phyloP scores from a whole-genome alignment of 2,797 vertebrate genomes.

The Phaenicophaeus curvirostris region DNA sequence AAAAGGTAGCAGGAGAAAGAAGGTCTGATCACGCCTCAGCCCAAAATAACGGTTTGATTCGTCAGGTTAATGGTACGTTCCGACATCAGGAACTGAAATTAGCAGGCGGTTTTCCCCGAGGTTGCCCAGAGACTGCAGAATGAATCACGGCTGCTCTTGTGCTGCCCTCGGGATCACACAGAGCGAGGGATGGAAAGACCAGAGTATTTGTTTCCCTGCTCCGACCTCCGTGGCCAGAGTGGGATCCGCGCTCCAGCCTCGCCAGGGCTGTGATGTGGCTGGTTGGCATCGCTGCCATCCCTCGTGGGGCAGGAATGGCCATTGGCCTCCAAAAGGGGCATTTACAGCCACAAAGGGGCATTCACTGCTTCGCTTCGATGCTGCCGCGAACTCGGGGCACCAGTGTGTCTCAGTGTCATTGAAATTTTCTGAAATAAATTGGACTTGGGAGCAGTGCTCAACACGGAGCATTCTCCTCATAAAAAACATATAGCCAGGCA shows the following conservation, averaged over 20 bases:
- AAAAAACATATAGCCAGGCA: not conserved
- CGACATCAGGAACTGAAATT: slow-evolving; percentile 47
- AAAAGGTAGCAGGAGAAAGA: not conserved
- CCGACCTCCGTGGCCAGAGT: not conserved
- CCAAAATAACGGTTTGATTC: slow-evolving; percentile 29
- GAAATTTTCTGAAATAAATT: not conserved
- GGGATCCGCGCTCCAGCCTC: no score
- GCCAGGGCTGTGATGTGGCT: no score
- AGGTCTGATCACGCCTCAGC: not conserved
- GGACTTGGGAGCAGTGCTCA: not conserved
- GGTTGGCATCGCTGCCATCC: not conserved
- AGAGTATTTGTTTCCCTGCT: not conserved
- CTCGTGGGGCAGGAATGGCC: not conserved
- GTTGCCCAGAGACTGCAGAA: slow-evolving; percentile 15
- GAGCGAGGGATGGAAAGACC: not conserved
- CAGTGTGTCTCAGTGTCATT: not conserved
- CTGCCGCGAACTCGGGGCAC: not conserved
- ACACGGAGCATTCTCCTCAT: not conserved
- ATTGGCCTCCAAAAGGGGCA: not conserved
- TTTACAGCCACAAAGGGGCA: not conserved
- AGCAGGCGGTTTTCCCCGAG: slow-evolving; percentile 18
- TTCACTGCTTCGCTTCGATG: not conserved
- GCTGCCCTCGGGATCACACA: not conserved
- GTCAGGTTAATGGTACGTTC: not conserved
- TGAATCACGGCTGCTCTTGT: slow-evolving; percentile 5